Percentiles rank a stretch among this genome's conserved stretches.
These are phyloP conservation scores for Picus viridis DNA, from an alignment of 2,797 vertebrate genomes.

Conservation along the genomic window DNA sequence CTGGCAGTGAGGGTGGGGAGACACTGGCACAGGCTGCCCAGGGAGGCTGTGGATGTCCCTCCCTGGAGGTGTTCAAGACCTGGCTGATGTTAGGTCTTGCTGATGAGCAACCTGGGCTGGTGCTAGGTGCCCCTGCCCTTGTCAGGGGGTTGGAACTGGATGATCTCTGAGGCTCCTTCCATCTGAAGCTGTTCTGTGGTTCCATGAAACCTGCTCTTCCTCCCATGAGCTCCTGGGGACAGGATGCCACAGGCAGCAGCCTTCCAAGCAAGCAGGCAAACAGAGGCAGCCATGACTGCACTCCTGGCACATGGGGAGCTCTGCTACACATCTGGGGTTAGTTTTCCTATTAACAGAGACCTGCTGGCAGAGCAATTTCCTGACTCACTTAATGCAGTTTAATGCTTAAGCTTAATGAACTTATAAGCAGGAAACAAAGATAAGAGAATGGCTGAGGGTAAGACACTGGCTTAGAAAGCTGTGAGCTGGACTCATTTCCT, in stretches of 20 bases:
- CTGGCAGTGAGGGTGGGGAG: no score
- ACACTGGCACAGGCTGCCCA: no score
- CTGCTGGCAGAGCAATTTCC: background rate
- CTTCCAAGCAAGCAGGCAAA: background rate
- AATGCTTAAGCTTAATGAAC: background rate
- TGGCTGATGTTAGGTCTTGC: no score
- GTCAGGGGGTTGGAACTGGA: no score
- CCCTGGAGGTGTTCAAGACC: no score
- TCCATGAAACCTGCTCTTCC: background rate
- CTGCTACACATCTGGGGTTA: background rate
- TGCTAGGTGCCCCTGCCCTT: no score
- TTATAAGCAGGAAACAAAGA: background rate
- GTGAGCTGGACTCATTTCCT: background rate
- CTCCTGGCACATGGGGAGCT: background rate
- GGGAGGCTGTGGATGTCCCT: no score
- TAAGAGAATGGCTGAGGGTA: background rate
- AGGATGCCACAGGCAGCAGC: background rate
- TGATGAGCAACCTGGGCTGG: no score
- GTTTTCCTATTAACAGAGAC: background rate
- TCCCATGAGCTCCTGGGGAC: background rate
- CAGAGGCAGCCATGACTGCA: background rate
- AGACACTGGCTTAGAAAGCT: background rate
- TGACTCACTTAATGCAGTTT: background rate
- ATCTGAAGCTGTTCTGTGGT: no score
- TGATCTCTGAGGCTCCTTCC: no score